Evolutionary conservation across 2,113 vertebrate genomes (phyloP).

Genomic region (Dolichallabes microphthalmus): DNA sequence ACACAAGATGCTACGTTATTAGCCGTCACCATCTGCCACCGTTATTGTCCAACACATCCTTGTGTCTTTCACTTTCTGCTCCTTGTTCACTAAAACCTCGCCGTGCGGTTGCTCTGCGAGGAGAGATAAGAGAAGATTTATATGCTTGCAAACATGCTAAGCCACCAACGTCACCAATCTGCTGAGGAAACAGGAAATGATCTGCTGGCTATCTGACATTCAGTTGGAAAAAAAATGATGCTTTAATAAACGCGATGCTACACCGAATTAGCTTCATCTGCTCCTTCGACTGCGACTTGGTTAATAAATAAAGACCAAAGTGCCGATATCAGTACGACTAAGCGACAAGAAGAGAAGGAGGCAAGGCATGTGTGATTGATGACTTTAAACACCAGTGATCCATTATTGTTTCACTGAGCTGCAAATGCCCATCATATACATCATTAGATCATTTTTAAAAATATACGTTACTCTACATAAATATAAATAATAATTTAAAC

Average conservation of each 20-base stretch:
- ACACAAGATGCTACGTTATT: conserved; percentile 51
- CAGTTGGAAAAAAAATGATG: conserved; percentile 1
- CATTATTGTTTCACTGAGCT: not conserved
- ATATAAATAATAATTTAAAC: no score
- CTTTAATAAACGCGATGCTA: conserved; percentile 24
- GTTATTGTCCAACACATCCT: conserved; percentile 29
- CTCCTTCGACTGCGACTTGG: not conserved
- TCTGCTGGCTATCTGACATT: conserved; percentile 15
- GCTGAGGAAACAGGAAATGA: conserved; percentile 42
- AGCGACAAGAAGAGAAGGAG: not conserved
- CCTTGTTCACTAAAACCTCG: conserved; percentile 3
- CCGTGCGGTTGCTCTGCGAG: not conserved
- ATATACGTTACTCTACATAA: not conserved
- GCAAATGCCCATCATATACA: not conserved
- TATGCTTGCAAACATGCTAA: not conserved
- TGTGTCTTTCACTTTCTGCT: conserved; percentile 31
- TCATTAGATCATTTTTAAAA: not conserved
- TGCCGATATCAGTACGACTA: not conserved
- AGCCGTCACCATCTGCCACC: conserved; percentile 23
- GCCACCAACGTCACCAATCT: not conserved
- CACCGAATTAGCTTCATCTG: conserved; percentile 22
- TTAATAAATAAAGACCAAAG: conserved; percentile 17
- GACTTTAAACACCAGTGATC: not conserved
- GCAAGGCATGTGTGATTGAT: not conserved
- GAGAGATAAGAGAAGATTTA: conserved; percentile 35